Evolutionary conservation across 2,113 vertebrate species (phyloP), one percentile per base, ranked within the genome.

Genomic region (Microcebus jonahi): DNA sequence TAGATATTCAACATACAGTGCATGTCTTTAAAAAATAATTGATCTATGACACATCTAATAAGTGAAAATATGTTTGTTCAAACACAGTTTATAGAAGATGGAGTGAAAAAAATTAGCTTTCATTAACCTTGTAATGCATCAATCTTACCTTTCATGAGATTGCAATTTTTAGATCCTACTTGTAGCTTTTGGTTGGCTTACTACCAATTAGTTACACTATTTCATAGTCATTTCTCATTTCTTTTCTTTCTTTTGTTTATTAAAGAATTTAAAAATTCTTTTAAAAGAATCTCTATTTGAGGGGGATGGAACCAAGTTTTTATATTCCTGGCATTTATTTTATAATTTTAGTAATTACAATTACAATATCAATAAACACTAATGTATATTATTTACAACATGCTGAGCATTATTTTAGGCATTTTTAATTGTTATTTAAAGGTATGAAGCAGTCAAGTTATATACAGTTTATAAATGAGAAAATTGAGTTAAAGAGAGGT

Each of bases 341-440:
- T 68, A 6, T 53, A 76, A 81, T 89, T 31, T 6, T 63, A 85
- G 9, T 61, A 73, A 84, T 68, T 84, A 59, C 50, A 65, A 59
- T 70, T 42, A 34, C 0, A 70, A 63, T 86, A 36, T 45, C 42
- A 73, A 71, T 45, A 90, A 39, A 2, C 6, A 57, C 29, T 65
- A 55, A 53, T 13, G 29, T 34, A 61, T 23, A 63, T 92, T 68
- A 61, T 55, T 83, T 70, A 50, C 53, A 67, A 53, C 57, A n/a
- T 61, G 8, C 8, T 95, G 23, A 82, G 73, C 45, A 75, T 83
- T 73, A 61, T 70, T 93, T 91, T 85, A 81, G 81, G 18, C 27
- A 12, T 57, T 93, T 87, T 12, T 87, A 14, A 84, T 36, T 89
- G 80, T 91, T 88, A 45, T 73, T 84, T 89, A 81, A 85, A 86